These are phyloP conservation scores for Eptatretus atami DNA, from an alignment of 2,797 vertebrate genomes.

Conservation along the genomic window DNA sequence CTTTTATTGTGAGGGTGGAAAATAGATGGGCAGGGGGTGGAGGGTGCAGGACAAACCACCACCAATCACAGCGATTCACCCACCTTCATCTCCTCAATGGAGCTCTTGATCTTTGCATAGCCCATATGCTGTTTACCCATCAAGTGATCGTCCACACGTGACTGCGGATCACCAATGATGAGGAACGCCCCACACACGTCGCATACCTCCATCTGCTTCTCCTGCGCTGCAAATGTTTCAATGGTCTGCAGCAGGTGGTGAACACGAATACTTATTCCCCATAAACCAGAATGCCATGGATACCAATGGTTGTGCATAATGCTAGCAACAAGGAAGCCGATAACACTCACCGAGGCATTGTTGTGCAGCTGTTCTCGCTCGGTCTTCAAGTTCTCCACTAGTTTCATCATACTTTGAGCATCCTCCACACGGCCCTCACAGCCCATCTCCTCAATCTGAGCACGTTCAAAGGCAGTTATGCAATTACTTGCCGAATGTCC, in stretches of 20 bases:
- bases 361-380: slow-evolving; percentile 66
- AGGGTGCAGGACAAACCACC: too few species aligned
- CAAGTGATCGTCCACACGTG: slow-evolving; percentile 79
- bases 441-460: slow-evolving; percentile 77
- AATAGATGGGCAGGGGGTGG: too few species aligned
- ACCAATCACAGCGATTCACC: slow-evolving; percentile 10
- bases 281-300: too few species aligned
- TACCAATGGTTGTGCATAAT: too few species aligned
- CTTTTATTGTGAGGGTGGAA: too few species aligned
- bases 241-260: slow-evolving; percentile 30
- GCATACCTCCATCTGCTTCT: slow-evolving; percentile 99
- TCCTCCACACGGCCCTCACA: slow-evolving; percentile 92
- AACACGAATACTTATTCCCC: too few species aligned
- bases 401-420: slow-evolving; percentile 98
- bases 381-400: slow-evolving; percentile 91
- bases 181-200: slow-evolving; percentile 96
- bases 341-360: slow-evolving; percentile 48
- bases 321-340: too few species aligned
- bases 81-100: slow-evolving; percentile 96
- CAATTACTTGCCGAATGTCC: too few species aligned
- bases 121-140: slow-evolving; percentile 99
- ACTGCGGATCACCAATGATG: slow-evolving; percentile 89
- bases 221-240: slow-evolving; percentile 91
- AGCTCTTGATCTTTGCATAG: slow-evolving; percentile 95
- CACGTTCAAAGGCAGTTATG: background rate